These are phyloP conservation scores for Pectinophora gossypiella DNA, from an alignment of 1,140 invertebrate genomes.

Conservation along the genomic window DNA sequence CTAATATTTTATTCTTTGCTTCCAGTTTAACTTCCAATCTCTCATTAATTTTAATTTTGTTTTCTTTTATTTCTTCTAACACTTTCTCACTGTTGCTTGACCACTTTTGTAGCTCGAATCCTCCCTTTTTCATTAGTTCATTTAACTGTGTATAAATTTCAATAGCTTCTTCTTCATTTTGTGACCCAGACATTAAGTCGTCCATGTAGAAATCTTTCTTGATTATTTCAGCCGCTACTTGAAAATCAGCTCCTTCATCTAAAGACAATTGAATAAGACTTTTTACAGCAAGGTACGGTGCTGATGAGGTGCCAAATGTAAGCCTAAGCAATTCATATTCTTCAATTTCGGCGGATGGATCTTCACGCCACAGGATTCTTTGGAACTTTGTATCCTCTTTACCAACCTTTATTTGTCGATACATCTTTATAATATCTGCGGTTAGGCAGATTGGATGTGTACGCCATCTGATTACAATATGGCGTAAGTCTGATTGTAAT, in stretches of 20 bases:
- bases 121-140: background rate
- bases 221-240: constrained; percentile 6
- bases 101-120: constrained; percentile 18
- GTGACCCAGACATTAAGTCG: constrained; percentile 28
- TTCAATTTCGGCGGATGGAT: background rate
- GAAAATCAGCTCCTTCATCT: constrained; percentile 12
- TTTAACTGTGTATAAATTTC: background rate
- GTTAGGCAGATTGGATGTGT: constrained; percentile 37
- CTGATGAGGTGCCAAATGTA: constrained; percentile 28
- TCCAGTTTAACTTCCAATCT: too few relatives aligned
- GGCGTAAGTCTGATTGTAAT: constrained; percentile 40
- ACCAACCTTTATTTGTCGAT: constrained; percentile 26
- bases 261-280: constrained; percentile 30
- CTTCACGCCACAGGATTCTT: constrained; percentile 28
- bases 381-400: constrained; percentile 27
- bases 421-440: too few relatives aligned
- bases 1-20: too few relatives aligned
- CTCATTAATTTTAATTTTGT: too few relatives aligned
- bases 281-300: constrained; percentile 13
- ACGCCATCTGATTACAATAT: constrained; percentile 41
- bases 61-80: background rate
- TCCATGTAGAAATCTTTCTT: constrained; percentile 36
- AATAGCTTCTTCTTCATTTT: constrained; percentile 12
- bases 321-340: constrained; percentile 22
- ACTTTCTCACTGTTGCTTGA: constrained; percentile 11